Conservation (phyloP, 1,140 invertebrate genomes). For the Patella vulgata region DNA sequence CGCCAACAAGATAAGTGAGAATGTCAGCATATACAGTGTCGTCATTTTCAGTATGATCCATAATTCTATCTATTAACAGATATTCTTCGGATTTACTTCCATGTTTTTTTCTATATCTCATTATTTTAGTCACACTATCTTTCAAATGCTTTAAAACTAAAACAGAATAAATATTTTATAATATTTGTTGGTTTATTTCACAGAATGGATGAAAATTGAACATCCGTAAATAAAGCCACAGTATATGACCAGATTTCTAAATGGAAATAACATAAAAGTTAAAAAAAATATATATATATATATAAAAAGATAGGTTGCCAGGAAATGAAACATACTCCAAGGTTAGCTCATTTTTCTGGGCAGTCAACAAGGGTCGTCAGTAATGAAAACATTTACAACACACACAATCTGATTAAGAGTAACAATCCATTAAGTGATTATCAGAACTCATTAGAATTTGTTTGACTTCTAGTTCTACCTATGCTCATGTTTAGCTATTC, state of each 20-base stretch:
- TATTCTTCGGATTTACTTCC: constrained; percentile 34
- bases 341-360: too few species aligned
- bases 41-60: constrained; percentile 36
- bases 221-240: neutral
- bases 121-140: constrained; percentile 16
- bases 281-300: neutral
- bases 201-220: neutral
- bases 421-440: too few species aligned
- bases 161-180: constrained; percentile 7
- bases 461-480: too few species aligned
- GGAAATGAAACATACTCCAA: too few species aligned
- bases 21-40: constrained; percentile 34
- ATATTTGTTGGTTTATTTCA: neutral
- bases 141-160: constrained; percentile 23
- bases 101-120: constrained; percentile 34
- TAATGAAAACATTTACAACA: too few species aligned
- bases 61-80: constrained; percentile 47
- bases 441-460: too few species aligned
- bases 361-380: too few species aligned
- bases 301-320: too few species aligned
- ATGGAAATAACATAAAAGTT: neutral
- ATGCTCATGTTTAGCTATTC: too few species aligned
- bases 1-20: constrained; percentile 42
- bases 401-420: too few species aligned
- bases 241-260: neutral